These are phyloP conservation scores for Pedicia rivosa DNA, from an alignment of 2,888 invertebrate genomes.

Conservation along the genomic window DNA sequence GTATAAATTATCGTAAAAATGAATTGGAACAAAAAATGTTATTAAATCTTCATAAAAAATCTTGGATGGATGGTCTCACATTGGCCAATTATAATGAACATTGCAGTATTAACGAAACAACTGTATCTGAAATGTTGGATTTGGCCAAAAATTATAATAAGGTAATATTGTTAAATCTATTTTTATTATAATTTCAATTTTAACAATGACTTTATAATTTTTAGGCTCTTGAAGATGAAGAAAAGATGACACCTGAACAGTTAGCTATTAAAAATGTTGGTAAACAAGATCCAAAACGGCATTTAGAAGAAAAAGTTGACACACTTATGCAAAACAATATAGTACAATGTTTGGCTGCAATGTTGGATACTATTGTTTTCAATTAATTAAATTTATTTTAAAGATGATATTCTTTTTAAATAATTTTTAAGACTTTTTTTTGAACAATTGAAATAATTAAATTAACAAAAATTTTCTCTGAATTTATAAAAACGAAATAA, in stretches of 20 bases:
- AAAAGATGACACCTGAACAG: slow-evolving; percentile 98
- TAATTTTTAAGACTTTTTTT: no score
- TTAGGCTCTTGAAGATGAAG: slow-evolving; percentile 95
- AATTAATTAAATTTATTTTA: no score
- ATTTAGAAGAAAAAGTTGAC: slow-evolving; percentile 97
- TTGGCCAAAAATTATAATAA: slow-evolving; percentile 96
- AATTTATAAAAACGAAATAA: neutral
- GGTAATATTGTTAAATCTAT: slow-evolving; percentile 20
- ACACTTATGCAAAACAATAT: slow-evolving; percentile 94
- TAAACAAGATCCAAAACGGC: slow-evolving; percentile 96
- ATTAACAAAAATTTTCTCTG: neutral
- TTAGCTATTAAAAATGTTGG: slow-evolving; percentile 99
- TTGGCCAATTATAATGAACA: slow-evolving; percentile 86
- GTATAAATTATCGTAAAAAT: slow-evolving; percentile 98
- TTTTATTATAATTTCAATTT: slow-evolving; percentile 14
- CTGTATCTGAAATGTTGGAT: slow-evolving; percentile 92
- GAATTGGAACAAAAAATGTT: slow-evolving; percentile 99
- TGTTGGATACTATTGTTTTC: slow-evolving; percentile 86
- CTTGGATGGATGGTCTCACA: slow-evolving; percentile 93
- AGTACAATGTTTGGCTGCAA: slow-evolving; percentile 92
- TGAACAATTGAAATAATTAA: no score
- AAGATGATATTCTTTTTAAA: no score
- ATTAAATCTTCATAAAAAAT: slow-evolving; percentile 94
- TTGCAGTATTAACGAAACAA: slow-evolving; percentile 82
- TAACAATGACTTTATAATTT: no score